These are phyloP conservation scores for Xiphorhynchus erythropygius DNA, from an alignment of 2,797 vertebrate species.

Conservation along the genomic window DNA sequence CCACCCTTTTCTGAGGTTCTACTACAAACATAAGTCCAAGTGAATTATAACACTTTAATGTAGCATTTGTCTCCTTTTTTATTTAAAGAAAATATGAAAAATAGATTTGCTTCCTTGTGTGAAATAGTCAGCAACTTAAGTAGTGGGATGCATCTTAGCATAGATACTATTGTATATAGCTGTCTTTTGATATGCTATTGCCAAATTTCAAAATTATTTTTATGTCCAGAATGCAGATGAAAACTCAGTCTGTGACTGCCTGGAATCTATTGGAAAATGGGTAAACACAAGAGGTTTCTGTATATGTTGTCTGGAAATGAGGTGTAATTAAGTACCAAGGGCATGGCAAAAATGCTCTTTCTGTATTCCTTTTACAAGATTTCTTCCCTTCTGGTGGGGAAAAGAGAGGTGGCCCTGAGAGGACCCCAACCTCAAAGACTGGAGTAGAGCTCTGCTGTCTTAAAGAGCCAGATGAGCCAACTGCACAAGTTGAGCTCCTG, in stretches of 20 bases:
- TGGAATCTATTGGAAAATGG: constrained; percentile 15
- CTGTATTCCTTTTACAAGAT: neutral
- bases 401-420: neutral
- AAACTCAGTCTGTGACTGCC: neutral
- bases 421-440: neutral
- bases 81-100: neutral
- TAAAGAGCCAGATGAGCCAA: accelerated
- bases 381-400: neutral
- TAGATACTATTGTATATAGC: neutral
- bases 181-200: neutral
- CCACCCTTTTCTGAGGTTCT: neutral
- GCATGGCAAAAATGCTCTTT: neutral
- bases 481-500: neutral
- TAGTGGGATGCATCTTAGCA: neutral
- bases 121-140: neutral
- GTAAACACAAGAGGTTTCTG: neutral
- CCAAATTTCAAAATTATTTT: constrained; percentile 1
- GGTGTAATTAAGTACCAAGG: neutral
- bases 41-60: neutral
- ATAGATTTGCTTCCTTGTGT: neutral
- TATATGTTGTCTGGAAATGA: constrained; percentile 2
- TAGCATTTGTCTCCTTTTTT: neutral
- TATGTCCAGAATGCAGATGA: neutral
- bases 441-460: neutral
- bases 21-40: neutral